Evolutionary conservation across 2,797 vertebrate species (phyloP).

Genomic region (Argyrosomus regius): DNA sequence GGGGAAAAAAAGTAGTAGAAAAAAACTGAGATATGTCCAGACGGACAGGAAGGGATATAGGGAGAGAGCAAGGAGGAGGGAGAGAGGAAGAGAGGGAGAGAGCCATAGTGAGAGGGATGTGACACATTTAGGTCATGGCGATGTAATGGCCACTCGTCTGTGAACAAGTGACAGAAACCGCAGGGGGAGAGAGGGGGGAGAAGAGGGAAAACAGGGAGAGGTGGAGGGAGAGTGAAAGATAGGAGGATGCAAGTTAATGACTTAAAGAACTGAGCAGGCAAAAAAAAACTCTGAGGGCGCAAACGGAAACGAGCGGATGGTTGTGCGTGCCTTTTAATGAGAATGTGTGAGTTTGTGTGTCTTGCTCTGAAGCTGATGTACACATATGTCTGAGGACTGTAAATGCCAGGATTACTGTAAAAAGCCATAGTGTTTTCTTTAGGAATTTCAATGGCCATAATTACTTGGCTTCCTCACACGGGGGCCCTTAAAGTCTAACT

Average conservation of each 20-base stretch:
- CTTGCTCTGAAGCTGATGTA: not conserved
- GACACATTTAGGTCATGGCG: slow-evolving; percentile 89
- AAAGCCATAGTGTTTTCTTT: slow-evolving; percentile 8
- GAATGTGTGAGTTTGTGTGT: slow-evolving; percentile 10
- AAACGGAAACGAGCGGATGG: slow-evolving; percentile 17
- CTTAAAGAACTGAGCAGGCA: slow-evolving; percentile 70
- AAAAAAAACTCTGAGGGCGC: slow-evolving; percentile 45
- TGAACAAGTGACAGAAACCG: slow-evolving; percentile 88
- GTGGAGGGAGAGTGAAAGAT: slow-evolving; percentile 66
- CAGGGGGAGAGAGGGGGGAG: slow-evolving; percentile 69
- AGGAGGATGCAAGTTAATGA: slow-evolving; percentile 80
- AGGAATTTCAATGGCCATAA: slow-evolving; percentile 49
- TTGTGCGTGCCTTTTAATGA: slow-evolving; percentile 22
- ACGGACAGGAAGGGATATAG: slow-evolving; percentile 60
- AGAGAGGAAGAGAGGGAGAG: slow-evolving; percentile 57
- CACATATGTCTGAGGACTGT: slow-evolving; percentile 20
- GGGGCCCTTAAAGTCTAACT: slow-evolving; percentile 53
- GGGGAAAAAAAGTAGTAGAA: not conserved
- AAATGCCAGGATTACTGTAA: slow-evolving; percentile 30
- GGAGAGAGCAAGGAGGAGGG: slow-evolving; percentile 52
- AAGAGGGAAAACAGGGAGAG: slow-evolving; percentile 50
- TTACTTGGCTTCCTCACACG: slow-evolving; percentile 25
- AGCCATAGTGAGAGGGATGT: slow-evolving; percentile 71
- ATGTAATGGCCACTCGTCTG: slow-evolving; percentile 88
- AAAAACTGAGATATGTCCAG: slow-evolving; percentile 59